Evolutionary conservation across 2,797 vertebrate species (phyloP).

Genomic region (Oryzias sinensis): DNA sequence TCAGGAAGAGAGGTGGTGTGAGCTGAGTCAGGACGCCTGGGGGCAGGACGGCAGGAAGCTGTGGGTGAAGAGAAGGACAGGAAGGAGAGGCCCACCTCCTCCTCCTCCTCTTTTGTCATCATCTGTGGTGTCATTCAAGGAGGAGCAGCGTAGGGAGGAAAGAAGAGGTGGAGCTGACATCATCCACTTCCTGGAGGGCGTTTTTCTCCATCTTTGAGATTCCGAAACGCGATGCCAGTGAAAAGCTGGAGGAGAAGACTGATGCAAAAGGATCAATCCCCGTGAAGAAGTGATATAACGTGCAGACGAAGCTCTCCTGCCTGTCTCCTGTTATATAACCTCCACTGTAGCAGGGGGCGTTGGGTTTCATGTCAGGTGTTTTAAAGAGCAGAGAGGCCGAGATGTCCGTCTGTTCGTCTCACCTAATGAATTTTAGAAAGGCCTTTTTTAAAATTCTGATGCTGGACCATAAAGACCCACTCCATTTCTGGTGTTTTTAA

Average conservation of each 20-base stretch:
- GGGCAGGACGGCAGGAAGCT: conserved; percentile 63
- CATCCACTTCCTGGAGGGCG: conserved; percentile 63
- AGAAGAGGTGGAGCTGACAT: conserved; percentile 75
- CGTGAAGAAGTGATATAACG: conserved; percentile 14
- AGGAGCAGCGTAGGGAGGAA: conserved; percentile 56
- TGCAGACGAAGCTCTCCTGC: conserved; percentile 16
- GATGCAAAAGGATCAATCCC: conserved; percentile 7
- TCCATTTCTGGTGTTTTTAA: no score
- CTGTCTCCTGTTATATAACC: conserved; percentile 40
- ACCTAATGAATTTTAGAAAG: neutral
- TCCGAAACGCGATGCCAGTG: conserved; percentile 12
- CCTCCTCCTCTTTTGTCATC: conserved; percentile 53
- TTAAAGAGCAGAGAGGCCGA: neutral
- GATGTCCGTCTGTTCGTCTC: neutral
- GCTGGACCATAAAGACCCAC: no score
- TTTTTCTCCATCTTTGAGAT: conserved; percentile 17
- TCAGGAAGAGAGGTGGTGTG: conserved; percentile 39
- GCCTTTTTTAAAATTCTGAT: no score
- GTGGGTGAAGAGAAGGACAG: conserved; percentile 61
- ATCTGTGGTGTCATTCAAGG: conserved; percentile 43
- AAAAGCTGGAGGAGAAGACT: conserved; percentile 11
- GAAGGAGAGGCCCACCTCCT: conserved; percentile 58
- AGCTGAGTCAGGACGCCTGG: conserved; percentile 64
- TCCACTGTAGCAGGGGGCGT: conserved; percentile 25
- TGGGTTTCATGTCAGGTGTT: conserved; percentile 32